Evolutionary conservation across 2,888 invertebrate species (phyloP).

Genomic region (Harpalus rufipes): DNA sequence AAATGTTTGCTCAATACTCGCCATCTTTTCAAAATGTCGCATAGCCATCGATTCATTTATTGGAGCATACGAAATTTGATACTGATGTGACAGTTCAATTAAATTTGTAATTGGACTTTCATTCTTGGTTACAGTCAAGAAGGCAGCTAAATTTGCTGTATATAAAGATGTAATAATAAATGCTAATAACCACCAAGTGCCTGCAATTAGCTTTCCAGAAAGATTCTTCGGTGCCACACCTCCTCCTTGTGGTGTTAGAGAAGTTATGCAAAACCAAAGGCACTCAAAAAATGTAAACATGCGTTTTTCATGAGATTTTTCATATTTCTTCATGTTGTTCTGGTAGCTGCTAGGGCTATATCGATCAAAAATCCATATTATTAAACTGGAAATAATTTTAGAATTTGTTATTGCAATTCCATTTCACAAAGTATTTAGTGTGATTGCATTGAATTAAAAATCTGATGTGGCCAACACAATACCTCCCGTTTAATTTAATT

Average conservation of each 20-base stretch:
- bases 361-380: slow-evolving; percentile 66
- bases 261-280: slow-evolving; percentile 97
- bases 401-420: background rate
- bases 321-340: slow-evolving; percentile 52
- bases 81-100: slow-evolving; percentile 94
- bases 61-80: slow-evolving; percentile 74
- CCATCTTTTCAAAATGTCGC: slow-evolving; percentile 95
- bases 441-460: background rate
- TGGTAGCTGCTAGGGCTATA: slow-evolving; percentile 64
- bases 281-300: slow-evolving; percentile 81
- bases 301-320: background rate
- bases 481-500: too few relatives aligned
- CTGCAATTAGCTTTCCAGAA: slow-evolving; percentile 93
- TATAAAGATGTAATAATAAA: slow-evolving; percentile 98
- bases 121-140: slow-evolving; percentile 92
- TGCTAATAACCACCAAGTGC: slow-evolving; percentile 98
- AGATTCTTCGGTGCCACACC: slow-evolving; percentile 95
- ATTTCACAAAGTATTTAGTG: background rate
- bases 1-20: slow-evolving; percentile 92
- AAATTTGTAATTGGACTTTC: slow-evolving; percentile 92
- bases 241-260: slow-evolving; percentile 93
- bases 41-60: slow-evolving; percentile 89
- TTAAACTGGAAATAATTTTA: slow-evolving; percentile 34
- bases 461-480: too few relatives aligned
- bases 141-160: slow-evolving; percentile 96